Conservation (phyloP, 2,888 invertebrate genomes). For the Pristionchus mayeri region DNA sequence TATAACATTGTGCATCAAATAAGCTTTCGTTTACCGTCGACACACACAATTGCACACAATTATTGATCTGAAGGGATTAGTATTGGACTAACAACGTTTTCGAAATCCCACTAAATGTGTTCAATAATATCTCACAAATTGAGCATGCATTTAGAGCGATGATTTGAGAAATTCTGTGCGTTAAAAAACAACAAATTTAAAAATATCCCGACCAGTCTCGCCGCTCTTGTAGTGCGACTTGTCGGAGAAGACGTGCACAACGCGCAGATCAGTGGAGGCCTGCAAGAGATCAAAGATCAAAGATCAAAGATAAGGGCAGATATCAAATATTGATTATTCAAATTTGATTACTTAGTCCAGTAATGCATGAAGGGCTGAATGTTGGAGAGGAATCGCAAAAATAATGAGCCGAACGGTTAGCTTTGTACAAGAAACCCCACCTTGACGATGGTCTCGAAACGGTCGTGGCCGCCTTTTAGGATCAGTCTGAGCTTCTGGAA, state of each 20-base stretch:
- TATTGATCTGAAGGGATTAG: too few species aligned
- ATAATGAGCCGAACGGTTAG: too few species aligned
- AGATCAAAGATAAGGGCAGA: conserved; percentile 52
- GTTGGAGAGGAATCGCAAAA: neutral
- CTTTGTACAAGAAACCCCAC: neutral
- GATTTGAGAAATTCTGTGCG: neutral
- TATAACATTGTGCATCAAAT: neutral
- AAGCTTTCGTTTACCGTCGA: neutral
- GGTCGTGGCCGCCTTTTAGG: neutral
- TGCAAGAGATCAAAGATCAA: conserved; percentile 47
- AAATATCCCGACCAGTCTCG: conserved; percentile 68
- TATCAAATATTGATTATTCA: neutral
- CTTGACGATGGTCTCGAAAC: neutral
- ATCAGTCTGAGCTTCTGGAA: neutral
- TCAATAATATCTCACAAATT: too few species aligned
- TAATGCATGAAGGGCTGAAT: neutral
- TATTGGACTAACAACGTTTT: neutral
- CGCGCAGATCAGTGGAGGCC: conserved; percentile 63
- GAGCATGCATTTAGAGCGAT: neutral
- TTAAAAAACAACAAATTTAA: too few species aligned
- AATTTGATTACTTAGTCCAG: neutral
- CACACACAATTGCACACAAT: too few species aligned
- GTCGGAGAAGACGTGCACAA: conserved; percentile 69
- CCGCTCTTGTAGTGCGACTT: conserved; percentile 68
- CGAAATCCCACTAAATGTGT: neutral